Percentiles rank a stretch among this genome's conserved stretches.
Conservation (phyloP, 2,888 invertebrate genomes). For the Aromia moschata region DNA sequence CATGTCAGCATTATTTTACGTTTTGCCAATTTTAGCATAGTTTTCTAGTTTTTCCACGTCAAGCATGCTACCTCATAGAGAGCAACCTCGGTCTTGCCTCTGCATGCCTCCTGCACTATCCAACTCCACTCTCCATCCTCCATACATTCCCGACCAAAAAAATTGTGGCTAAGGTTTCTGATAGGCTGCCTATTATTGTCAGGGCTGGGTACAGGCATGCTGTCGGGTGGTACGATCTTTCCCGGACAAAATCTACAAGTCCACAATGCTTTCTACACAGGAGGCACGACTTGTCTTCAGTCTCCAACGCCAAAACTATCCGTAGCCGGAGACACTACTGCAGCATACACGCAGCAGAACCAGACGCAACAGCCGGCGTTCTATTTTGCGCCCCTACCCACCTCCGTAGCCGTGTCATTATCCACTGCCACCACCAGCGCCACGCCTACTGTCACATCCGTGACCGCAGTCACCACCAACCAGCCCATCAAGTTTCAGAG, state of each 20-base stretch:
- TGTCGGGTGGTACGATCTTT: conserved; percentile 61
- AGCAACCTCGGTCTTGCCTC: neutral
- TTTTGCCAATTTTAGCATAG: too few relatives aligned
- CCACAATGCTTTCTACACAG: conserved; percentile 64
- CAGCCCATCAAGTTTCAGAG: conserved; percentile 60
- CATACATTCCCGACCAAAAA: conserved; percentile 5
- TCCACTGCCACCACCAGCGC: conserved; percentile 57
- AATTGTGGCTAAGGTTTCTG: conserved; percentile 40
- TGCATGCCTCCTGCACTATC: conserved; percentile 3
- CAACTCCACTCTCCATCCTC: neutral
- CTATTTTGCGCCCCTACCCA: conserved; percentile 64
- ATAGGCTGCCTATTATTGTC: conserved; percentile 44
- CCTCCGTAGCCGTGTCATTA: conserved; percentile 49
- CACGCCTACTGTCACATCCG: conserved; percentile 6
- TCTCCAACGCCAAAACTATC: conserved; percentile 53
- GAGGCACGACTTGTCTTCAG: conserved; percentile 51
- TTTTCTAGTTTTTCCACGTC: too few relatives aligned
- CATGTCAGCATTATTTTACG: too few relatives aligned
- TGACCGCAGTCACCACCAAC: conserved; percentile 32
- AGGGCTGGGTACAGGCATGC: conserved; percentile 63
- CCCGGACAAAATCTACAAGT: conserved; percentile 60
- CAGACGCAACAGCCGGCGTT: conserved; percentile 64
- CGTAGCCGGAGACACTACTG: conserved; percentile 41
- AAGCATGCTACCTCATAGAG: neutral
- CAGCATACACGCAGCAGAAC: conserved; percentile 51